Percentiles rank a stretch among this genome's conserved stretches.
These are phyloP conservation scores for Silurus aristotelis DNA, from an alignment of 2,797 vertebrate species.

Conservation along the genomic window DNA sequence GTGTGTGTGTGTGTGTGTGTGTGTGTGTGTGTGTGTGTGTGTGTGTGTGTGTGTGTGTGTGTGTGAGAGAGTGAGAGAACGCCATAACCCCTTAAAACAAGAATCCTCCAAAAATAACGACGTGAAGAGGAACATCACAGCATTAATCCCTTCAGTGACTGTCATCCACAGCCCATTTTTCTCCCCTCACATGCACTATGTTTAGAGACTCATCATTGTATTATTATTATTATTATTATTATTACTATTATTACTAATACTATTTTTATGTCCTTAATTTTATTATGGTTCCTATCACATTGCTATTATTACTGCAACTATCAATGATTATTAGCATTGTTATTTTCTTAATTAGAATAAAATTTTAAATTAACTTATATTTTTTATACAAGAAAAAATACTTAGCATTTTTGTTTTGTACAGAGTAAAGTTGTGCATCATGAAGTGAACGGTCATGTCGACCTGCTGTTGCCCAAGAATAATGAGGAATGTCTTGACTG, in stretches of 20 bases:
- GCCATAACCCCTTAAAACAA: slow-evolving; percentile 8
- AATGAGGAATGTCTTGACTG: slow-evolving; percentile 79
- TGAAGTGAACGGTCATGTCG: slow-evolving; percentile 70
- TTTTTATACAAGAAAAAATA: slow-evolving; percentile 68
- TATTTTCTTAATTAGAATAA: slow-evolving; percentile 85
- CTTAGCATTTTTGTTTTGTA: slow-evolving; percentile 83
- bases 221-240: slow-evolving; percentile 66
- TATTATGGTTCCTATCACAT: slow-evolving; percentile 70
- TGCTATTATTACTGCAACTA: slow-evolving; percentile 62
- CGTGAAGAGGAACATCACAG: slow-evolving; percentile 64
- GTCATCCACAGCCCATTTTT: slow-evolving; percentile 70
- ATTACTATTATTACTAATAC: slow-evolving; percentile 71
- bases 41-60: slow-evolving; percentile 48
- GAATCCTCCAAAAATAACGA: slow-evolving; percentile 7
- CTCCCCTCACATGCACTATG: slow-evolving; percentile 81
- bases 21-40: slow-evolving; percentile 45
- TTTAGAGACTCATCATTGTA: slow-evolving; percentile 72
- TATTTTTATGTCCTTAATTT: slow-evolving; percentile 61
- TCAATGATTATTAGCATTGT: slow-evolving; percentile 76
- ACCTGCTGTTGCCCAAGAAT: slow-evolving; percentile 77
- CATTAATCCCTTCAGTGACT: slow-evolving; percentile 69
- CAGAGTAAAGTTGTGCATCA: slow-evolving; percentile 74
- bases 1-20: slow-evolving; percentile 30
- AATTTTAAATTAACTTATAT: slow-evolving; percentile 88
- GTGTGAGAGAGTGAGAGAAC: slow-evolving; percentile 43